Base-by-base conservation (phyloP, 1,140 invertebrate genomes). In the Magallana ariakensis region DNA sequence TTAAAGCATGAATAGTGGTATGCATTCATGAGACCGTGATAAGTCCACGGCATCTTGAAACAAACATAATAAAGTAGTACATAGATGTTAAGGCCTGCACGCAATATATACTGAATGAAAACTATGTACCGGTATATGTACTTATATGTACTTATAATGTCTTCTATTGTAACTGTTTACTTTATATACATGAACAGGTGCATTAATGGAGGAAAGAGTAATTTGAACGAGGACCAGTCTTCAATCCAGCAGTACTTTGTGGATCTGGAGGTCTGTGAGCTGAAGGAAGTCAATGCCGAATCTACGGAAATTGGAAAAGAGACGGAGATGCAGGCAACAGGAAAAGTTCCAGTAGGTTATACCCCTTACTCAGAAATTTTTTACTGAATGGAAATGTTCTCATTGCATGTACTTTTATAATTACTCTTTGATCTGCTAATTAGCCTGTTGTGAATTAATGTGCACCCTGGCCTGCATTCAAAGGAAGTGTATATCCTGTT, bases 211-310 rank as follows among this genome's bases (percentile, higher is more conserved):
- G 97, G 97, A 0, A 98, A 98, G 94, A 97, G 97, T 83, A 94
- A 95, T 55, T 96, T 96, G 95, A 98, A 98, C 92, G 97, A 98
- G 94, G 97, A 98, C 94, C 97, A 97, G 94, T 97, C 96, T 0
- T 95, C 96, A 26, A 95, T 96, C 85, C 86, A 85, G 16, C 82
- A 88, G 54, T 89, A 90, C 80, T 86, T 60, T 62, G 75, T 91
- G 10, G 80, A 84, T 13, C 54, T 58, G n/a, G 55, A 84, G 16
- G 58, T n/a, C 26, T 2, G 22, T 9, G 53, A 58, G n/a, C 82
- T 60, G 9, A 60, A 55, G 62, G 83, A 82, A 26, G 53, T 80
- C 19, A 62, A 75, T 9, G 83, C 58, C 33, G 53, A 54, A 11
- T 22, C 26, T 26, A 19, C 55, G 54, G 33, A 46, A 16, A 56